Conservation (phyloP, 2,797 vertebrate species). For the Takifugu ocellatus region DNA sequence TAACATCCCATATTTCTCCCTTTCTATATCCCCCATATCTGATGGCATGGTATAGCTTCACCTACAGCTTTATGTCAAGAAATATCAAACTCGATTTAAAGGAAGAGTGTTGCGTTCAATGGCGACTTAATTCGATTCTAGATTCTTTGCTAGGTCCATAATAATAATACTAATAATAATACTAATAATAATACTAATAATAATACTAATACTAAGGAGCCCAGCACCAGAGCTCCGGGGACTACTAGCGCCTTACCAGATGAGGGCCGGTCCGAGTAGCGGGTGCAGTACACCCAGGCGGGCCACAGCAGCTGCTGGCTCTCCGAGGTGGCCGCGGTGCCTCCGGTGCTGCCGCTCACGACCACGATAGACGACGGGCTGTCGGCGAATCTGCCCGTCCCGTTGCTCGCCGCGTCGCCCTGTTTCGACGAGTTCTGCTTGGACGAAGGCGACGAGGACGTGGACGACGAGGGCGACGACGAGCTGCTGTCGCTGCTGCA, state of each 20-base stretch:
- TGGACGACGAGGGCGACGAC: constrained; percentile 65
- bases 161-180: too few species aligned
- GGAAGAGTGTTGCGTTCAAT: too few species aligned
- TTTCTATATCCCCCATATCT: too few species aligned
- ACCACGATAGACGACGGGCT: constrained; percentile 82
- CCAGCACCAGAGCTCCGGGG: constrained; percentile 13
- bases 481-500: constrained; percentile 85
- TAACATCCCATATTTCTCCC: too few species aligned
- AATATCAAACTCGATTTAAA: too few species aligned
- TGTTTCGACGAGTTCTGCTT: constrained; percentile 71
- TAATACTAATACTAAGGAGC: too few species aligned
- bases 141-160: too few species aligned
- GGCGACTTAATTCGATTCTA: too few species aligned
- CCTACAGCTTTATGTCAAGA: too few species aligned
- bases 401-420: constrained; percentile 66
- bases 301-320: constrained; percentile 90
- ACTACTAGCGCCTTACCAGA: constrained; percentile 87
- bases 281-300: constrained; percentile 97
- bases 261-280: constrained; percentile 96
- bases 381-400: constrained; percentile 79
- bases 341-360: constrained; percentile 81
- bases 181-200: too few species aligned
- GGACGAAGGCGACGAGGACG: constrained; percentile 75
- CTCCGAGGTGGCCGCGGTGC: constrained; percentile 78
- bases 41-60: too few species aligned